Evolutionary conservation across 2,888 invertebrate genomes (phyloP).

Genomic region (Stenolophus ochropezus): DNA sequence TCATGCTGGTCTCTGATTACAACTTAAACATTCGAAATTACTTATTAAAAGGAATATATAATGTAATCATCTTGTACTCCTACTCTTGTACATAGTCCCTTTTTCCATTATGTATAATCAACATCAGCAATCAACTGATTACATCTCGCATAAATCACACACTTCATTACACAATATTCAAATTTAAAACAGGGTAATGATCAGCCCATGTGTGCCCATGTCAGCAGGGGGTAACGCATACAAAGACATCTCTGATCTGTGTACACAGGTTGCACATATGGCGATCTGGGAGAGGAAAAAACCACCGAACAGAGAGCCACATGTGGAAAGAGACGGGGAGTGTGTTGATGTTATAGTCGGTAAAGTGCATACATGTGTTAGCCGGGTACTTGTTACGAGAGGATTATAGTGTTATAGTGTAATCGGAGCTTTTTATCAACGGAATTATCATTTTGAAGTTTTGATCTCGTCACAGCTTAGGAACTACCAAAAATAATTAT

Average conservation of each 20-base stretch:
- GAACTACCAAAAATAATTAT: neutral
- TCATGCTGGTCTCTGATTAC: too few relatives aligned
- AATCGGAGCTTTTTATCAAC: slow-evolving; percentile 17
- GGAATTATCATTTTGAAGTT: slow-evolving; percentile 6
- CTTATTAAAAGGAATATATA: too few relatives aligned
- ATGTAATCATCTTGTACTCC: too few relatives aligned
- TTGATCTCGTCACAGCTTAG: neutral
- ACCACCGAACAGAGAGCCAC: neutral
- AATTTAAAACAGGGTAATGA: slow-evolving; percentile 21
- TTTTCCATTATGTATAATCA: neutral
- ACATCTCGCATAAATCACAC: slow-evolving; percentile 19
- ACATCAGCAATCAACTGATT: slow-evolving; percentile 1
- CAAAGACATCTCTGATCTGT: slow-evolving; percentile 22
- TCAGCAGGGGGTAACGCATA: slow-evolving; percentile 15
- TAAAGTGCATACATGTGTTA: slow-evolving; percentile 31
- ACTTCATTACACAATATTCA: slow-evolving; percentile 39
- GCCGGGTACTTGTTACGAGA: slow-evolving; percentile 15
- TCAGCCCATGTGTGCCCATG: slow-evolving; percentile 13
- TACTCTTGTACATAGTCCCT: neutral
- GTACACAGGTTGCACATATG: slow-evolving; percentile 40
- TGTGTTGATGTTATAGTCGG: slow-evolving; percentile 37
- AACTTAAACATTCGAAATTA: too few relatives aligned
- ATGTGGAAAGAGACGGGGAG: neutral
- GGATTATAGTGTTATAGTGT: slow-evolving; percentile 23
- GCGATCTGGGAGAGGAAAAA: slow-evolving; percentile 38